These are phyloP conservation scores for Clarias laeviceps DNA, from an alignment of 2,797 vertebrate species.

Conservation along the genomic window DNA sequence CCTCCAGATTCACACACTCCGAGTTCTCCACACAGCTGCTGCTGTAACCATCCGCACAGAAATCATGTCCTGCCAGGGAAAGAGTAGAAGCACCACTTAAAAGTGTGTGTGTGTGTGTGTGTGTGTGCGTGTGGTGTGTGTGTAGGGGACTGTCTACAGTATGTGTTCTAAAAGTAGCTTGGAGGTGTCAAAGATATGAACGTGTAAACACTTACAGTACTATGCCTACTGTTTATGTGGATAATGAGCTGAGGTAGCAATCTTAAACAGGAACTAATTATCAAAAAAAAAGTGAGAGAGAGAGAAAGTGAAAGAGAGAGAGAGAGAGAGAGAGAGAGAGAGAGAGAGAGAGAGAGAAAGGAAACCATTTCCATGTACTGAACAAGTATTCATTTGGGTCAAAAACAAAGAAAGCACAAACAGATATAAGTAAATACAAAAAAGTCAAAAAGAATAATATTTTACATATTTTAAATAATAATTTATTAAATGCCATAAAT, in stretches of 20 bases:
- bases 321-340: not conserved
- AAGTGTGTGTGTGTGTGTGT: not conserved
- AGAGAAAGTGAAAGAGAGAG: not conserved
- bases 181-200: constrained; percentile 42
- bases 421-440: not conserved
- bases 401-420: constrained; percentile 1
- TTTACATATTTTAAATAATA: not conserved
- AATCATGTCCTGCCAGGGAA: constrained; percentile 78
- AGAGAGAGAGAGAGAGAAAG: not conserved
- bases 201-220: constrained; percentile 28
- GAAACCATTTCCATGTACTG: not conserved
- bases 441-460: not conserved
- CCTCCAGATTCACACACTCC: constrained; percentile 81
- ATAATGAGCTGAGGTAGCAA: constrained; percentile 48
- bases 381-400: not conserved
- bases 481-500: not conserved
- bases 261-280: constrained; percentile 25
- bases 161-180: constrained; percentile 30
- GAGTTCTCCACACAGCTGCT: constrained; percentile 81
- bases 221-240: constrained; percentile 49
- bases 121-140: constrained; percentile 20
- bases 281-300: not conserved
- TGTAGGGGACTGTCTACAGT: constrained; percentile 5
- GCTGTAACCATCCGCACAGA: constrained; percentile 80
- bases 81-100: constrained; percentile 5